phyloP scores from a whole-genome alignment of 2,113 vertebrate species.

The Acrocephalus kingi region DNA sequence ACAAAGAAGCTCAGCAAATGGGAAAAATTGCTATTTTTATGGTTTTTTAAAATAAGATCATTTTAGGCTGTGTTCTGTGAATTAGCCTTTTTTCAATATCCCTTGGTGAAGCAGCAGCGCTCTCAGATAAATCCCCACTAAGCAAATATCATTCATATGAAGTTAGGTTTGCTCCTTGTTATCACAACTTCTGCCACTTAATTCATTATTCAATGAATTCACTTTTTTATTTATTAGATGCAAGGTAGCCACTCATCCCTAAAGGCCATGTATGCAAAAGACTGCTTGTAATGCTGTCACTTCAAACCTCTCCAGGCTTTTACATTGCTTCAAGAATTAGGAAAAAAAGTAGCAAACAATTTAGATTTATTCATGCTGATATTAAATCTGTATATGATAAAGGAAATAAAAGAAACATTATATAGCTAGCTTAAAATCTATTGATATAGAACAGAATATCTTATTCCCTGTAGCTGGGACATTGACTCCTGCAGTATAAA shows the following conservation, averaged over 20 bases:
- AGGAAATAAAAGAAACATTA: slow-evolving; percentile 67
- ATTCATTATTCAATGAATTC: slow-evolving; percentile 85
- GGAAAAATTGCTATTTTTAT: slow-evolving; percentile 33
- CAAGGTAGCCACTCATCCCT: slow-evolving; percentile 82
- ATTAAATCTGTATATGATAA: slow-evolving; percentile 77
- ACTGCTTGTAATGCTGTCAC: slow-evolving; percentile 85
- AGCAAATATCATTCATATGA: slow-evolving; percentile 83
- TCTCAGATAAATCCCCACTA: slow-evolving; percentile 81
- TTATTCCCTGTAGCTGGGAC: background rate
- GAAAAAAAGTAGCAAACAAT: slow-evolving; percentile 79
- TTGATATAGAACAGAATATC: slow-evolving; percentile 35
- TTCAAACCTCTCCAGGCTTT: slow-evolving; percentile 81
- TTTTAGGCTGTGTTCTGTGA: slow-evolving; percentile 77
- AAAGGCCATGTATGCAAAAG: slow-evolving; percentile 85
- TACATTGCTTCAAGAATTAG: slow-evolving; percentile 81
- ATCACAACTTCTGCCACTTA: slow-evolving; percentile 83
- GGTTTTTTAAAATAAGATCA: slow-evolving; percentile 47
- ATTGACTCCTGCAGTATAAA: background rate
- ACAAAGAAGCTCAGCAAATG: slow-evolving; percentile 72
- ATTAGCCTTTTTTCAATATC: slow-evolving; percentile 75
- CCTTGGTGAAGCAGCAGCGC: slow-evolving; percentile 72
- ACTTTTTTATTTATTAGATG: slow-evolving; percentile 87
- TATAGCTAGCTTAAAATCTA: slow-evolving; percentile 47
- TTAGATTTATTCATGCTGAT: slow-evolving; percentile 81
- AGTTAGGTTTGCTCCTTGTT: slow-evolving; percentile 85